Evolutionary conservation across 2,888 invertebrate genomes (phyloP).

Genomic region (Mallateleia sp.): DNA sequence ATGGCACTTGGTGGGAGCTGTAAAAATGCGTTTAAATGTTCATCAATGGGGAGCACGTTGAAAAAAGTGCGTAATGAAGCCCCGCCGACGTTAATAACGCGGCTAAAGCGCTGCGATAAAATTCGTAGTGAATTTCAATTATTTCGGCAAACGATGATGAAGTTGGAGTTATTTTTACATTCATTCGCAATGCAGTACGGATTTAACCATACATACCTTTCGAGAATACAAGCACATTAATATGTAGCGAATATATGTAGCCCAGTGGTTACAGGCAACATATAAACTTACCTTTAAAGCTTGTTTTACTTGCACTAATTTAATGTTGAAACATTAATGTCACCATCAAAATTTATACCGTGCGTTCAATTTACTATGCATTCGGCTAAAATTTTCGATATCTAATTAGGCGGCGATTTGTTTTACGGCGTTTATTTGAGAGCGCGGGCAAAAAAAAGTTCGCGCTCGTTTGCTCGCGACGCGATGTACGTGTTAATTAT

Average conservation of each 20-base stretch:
- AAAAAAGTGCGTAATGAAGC: conserved; percentile 10
- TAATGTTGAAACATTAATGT: conserved; percentile 71
- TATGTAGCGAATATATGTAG: conserved; percentile 67
- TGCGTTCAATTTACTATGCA: conserved; percentile 67
- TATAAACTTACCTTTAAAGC: conserved; percentile 75
- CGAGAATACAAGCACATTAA: conserved; percentile 78
- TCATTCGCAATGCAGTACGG: conserved; percentile 79
- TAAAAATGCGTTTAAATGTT: conserved; percentile 15
- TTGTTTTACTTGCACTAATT: conserved; percentile 74
- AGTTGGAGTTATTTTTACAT: conserved; percentile 80
- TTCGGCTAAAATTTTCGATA: conserved; percentile 56
- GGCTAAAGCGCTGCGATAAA: conserved; percentile 20
- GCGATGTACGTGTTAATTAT: not conserved
- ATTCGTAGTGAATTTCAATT: conserved; percentile 62
- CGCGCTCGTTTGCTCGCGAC: conserved; percentile 7
- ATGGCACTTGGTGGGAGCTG: not conserved
- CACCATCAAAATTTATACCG: conserved; percentile 51
- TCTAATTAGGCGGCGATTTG: conserved; percentile 63
- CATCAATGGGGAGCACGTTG: conserved; percentile 2
- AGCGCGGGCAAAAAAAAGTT: conserved; percentile 14
- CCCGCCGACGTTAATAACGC: not conserved
- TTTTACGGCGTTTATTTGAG: conserved; percentile 41
- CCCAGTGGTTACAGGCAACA: conserved; percentile 67
- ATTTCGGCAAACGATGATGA: conserved; percentile 62
- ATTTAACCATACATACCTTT: conserved; percentile 80